A percentile compares a stretch with the other conserved stretches of the same genome.
phyloP scores from a whole-genome alignment of 1,140 invertebrate species.

The Euura saliciscinereae region DNA sequence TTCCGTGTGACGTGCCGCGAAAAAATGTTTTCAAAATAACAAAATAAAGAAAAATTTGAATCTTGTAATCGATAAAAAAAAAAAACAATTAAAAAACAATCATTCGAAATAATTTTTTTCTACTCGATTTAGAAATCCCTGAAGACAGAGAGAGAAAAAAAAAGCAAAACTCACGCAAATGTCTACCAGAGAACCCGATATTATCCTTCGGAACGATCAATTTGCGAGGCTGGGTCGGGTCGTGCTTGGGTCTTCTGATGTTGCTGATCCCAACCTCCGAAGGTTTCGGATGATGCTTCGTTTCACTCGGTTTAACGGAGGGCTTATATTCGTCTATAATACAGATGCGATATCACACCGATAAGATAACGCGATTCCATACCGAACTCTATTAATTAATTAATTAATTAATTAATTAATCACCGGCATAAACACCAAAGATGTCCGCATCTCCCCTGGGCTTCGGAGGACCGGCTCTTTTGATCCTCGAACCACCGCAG shows the following conservation, averaged over 20 bases:
- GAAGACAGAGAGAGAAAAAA: not conserved
- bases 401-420: too few species aligned
- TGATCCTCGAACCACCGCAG: not conserved
- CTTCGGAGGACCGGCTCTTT: not conserved
- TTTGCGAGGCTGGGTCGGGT: slow-evolving; percentile 24
- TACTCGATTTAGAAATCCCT: not conserved
- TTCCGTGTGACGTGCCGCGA: too few species aligned
- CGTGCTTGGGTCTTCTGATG: slow-evolving; percentile 26
- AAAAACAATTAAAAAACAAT: not conserved
- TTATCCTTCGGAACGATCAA: slow-evolving; percentile 29
- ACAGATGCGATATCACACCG: not conserved
- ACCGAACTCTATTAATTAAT: too few species aligned
- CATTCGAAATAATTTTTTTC: not conserved
- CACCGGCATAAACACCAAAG: not conserved
- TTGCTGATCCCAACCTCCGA: slow-evolving; percentile 30
- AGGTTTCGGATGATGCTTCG: not conserved
- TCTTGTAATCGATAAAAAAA: not conserved
- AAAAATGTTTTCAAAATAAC: not conserved
- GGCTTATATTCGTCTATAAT: not conserved
- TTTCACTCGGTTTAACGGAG: not conserved
- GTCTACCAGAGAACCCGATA: slow-evolving; percentile 18
- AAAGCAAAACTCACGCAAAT: slow-evolving; percentile 25
- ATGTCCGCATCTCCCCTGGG: not conserved
- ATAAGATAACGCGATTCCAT: too few species aligned
- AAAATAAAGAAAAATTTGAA: not conserved